These are phyloP conservation scores for Arion vulgaris DNA, from an alignment of 1,140 invertebrate genomes.

Conservation along the genomic window DNA sequence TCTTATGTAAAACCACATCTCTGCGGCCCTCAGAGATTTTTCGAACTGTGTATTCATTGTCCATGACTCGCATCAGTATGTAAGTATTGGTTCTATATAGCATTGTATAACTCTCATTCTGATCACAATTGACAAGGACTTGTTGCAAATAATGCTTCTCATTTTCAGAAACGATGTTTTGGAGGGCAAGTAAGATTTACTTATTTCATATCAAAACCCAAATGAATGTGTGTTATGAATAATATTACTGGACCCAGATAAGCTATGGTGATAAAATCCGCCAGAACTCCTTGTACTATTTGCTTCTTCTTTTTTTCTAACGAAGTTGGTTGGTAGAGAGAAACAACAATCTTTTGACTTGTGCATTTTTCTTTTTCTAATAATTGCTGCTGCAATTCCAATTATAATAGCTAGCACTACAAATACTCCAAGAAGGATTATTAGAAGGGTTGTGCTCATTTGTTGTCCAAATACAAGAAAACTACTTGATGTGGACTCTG, in stretches of 20 bases:
- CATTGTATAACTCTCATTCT: no score
- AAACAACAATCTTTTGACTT: slow-evolving; percentile 22
- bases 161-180: no score
- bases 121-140: no score
- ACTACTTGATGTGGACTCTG: background rate
- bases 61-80: no score
- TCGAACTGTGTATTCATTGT: no score
- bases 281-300: background rate
- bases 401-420: background rate
- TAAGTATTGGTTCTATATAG: no score
- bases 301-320: background rate
- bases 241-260: background rate
- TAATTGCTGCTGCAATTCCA: background rate
- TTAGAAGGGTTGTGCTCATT: background rate
- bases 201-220: no score
- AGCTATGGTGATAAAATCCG: background rate
- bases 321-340: background rate
- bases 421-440: background rate
- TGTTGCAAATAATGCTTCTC: no score
- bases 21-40: no score
- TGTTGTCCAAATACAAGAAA: background rate
- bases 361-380: background rate
- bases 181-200: no score
- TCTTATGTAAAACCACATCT: no score
- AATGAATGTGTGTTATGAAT: background rate